Conservation (phyloP, 30 jellyfish, hydroid and myxozoan species). For the Turritopsis dohrnii region DNA sequence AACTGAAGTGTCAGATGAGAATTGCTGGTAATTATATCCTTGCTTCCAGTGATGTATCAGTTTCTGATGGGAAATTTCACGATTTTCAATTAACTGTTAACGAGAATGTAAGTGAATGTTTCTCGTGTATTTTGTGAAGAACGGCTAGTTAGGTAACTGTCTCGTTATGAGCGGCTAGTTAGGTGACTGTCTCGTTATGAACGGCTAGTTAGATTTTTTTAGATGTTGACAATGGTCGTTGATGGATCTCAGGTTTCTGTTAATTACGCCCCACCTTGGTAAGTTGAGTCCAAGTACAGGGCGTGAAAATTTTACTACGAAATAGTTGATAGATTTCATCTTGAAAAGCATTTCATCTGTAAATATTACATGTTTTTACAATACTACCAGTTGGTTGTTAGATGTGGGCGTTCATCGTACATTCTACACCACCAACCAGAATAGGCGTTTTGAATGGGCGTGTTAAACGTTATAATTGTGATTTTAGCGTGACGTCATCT, state of each 20-base stretch:
- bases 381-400: no score
- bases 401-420: no score
- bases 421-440: no score
- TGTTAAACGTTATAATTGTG: neutral
- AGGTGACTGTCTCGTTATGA: neutral
- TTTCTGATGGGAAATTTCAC: slow-evolving; percentile 14
- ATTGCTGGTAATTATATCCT: neutral
- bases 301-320: neutral
- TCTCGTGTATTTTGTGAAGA: neutral
- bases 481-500: neutral
- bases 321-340: no score
- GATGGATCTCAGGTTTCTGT: neutral
- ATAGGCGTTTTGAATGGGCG: no score
- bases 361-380: no score
- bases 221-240: neutral
- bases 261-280: neutral
- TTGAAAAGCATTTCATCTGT: no score
- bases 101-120: slow-evolving; percentile 7
- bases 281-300: neutral
- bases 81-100: neutral
- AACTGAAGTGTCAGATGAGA: neutral
- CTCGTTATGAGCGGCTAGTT: neutral
- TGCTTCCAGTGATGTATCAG: neutral
- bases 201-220: neutral
- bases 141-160: neutral